Percentiles rank a stretch among this genome's conserved stretches.
Evolutionary conservation across 2,113 vertebrate genomes (phyloP).

Genomic region (Sapajus apella): DNA sequence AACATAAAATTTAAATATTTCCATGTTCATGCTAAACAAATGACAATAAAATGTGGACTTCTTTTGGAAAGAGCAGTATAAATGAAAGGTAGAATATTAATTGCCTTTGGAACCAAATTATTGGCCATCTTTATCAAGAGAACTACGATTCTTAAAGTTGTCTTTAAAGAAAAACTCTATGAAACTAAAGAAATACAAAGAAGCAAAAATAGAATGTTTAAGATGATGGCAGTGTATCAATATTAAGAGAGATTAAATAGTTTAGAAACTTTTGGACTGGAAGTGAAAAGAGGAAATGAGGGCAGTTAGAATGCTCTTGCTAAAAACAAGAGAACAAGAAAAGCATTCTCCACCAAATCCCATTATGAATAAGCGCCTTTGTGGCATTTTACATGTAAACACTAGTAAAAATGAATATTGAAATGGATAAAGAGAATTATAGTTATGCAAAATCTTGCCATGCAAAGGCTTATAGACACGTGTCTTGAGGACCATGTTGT

Average conservation of each 20-base stretch:
- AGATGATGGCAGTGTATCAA: background rate
- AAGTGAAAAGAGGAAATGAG: background rate
- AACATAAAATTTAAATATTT: background rate
- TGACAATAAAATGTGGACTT: background rate
- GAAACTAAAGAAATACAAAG: background rate
- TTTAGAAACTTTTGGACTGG: background rate
- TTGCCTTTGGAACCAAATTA: background rate
- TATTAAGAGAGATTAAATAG: background rate
- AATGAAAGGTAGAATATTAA: slow-evolving; percentile 4
- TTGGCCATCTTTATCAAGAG: background rate
- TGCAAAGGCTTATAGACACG: background rate
- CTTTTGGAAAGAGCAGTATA: background rate
- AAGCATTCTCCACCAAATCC: background rate
- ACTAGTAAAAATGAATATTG: background rate
- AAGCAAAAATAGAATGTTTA: background rate
- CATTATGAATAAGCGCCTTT: background rate
- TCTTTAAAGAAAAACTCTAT: slow-evolving; percentile 16
- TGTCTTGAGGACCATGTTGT: background rate
- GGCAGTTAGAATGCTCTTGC: background rate
- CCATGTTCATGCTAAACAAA: background rate
- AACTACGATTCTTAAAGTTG: background rate
- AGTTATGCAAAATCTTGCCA: background rate
- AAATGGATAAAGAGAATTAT: background rate
- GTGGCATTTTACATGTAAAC: background rate
- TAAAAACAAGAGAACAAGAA: background rate